Evolutionary conservation across 2,888 invertebrate genomes (phyloP).

Genomic region (Timema podura): DNA sequence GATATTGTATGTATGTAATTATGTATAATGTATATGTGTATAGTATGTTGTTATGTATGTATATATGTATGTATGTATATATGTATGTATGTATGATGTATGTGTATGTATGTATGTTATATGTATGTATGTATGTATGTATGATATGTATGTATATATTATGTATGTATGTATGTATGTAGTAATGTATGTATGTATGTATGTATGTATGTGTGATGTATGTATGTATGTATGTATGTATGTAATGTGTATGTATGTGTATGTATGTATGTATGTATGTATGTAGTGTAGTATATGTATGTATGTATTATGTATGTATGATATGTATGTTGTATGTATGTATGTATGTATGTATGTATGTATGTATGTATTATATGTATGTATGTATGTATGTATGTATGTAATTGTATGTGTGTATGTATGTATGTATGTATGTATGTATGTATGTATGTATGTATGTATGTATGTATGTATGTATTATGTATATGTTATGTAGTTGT

Average conservation of each 20-base stretch:
- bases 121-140: no score
- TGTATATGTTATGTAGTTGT: neutral
- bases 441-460: neutral
- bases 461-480: neutral
- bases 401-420: neutral
- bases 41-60: no score
- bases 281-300: neutral
- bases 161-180: neutral
- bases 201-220: no score
- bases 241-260: neutral
- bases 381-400: neutral
- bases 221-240: neutral
- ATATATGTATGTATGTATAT: no score
- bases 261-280: neutral
- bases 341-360: neutral
- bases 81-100: no score
- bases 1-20: no score
- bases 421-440: neutral
- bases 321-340: neutral
- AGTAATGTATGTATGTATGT: neutral
- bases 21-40: no score
- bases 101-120: no score
- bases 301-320: neutral
- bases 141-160: neutral
- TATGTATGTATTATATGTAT: neutral